A percentile compares a stretch with the other conserved stretches of the same genome.
Evolutionary conservation across 2,113 vertebrate species (phyloP).

Genomic region (Forbesichthys papilliferus): DNA sequence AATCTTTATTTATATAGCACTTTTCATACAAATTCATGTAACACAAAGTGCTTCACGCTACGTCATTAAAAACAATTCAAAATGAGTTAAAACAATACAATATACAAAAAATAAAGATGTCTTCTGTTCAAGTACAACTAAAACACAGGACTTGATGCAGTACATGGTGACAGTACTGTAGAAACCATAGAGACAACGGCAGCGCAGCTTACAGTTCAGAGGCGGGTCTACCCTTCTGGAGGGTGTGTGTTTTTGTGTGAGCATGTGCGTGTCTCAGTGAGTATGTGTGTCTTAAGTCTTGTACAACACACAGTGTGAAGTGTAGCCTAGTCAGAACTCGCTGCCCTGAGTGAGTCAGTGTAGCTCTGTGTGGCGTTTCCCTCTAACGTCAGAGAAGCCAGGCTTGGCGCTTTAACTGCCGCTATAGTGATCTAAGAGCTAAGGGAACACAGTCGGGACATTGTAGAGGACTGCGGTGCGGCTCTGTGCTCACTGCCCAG

Average conservation of each 20-base stretch:
- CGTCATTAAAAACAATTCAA: no score
- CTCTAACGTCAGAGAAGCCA: conserved; percentile 53
- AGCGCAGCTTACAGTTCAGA: no score
- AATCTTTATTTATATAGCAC: no score
- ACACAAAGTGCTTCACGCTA: no score
- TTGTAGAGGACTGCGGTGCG: conserved; percentile 41
- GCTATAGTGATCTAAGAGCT: conserved; percentile 44
- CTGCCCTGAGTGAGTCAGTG: conserved; percentile 66
- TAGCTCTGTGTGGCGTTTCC: conserved; percentile 49
- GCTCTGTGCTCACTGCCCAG: conserved; percentile 41
- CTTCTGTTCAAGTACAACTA: no score
- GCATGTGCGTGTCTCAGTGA: background rate
- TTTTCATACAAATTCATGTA: no score
- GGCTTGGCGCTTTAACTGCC: conserved; percentile 50
- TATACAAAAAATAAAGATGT: no score
- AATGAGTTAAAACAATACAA: no score
- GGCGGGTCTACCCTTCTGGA: no score
- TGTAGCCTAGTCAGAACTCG: conserved; percentile 64
- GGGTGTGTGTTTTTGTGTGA: background rate
- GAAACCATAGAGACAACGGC: no score
- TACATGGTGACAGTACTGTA: no score
- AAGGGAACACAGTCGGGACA: background rate
- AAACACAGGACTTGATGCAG: no score
- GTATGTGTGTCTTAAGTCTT: background rate
- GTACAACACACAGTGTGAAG: conserved; percentile 54